These are phyloP conservation scores for Druceiella hillmani DNA, from an alignment of 2,888 invertebrate species.

Conservation along the genomic window DNA sequence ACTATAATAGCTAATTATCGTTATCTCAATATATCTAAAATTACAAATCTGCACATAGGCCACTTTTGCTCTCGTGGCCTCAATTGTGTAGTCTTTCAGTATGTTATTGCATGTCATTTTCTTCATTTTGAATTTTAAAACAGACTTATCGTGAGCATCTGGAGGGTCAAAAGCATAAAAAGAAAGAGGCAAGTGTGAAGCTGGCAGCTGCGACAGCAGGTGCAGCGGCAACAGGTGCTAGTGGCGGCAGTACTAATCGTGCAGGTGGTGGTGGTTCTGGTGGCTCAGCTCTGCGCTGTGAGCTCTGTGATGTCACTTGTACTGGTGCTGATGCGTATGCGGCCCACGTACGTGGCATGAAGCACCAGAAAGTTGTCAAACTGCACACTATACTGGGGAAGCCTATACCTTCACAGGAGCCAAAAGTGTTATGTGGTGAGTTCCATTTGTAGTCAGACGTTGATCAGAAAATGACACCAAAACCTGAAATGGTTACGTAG, in stretches of 20 bases:
- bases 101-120: too few relatives aligned
- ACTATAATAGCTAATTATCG: too few relatives aligned
- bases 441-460: too few relatives aligned
- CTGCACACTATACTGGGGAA: slow-evolving; percentile 96
- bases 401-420: slow-evolving; percentile 93
- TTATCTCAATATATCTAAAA: too few relatives aligned
- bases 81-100: too few relatives aligned
- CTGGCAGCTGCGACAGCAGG: slow-evolving; percentile 62
- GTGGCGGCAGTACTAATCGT: slow-evolving; percentile 54
- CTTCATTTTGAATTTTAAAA: too few relatives aligned
- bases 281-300: slow-evolving; percentile 72
- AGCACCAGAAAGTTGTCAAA: slow-evolving; percentile 97
- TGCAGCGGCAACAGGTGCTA: slow-evolving; percentile 52
- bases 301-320: slow-evolving; percentile 97
- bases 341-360: slow-evolving; percentile 95
- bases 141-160: slow-evolving; percentile 92
- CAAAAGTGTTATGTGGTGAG: slow-evolving; percentile 78
- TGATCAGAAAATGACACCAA: too few relatives aligned
- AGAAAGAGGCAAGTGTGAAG: slow-evolving; percentile 87
- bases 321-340: slow-evolving; percentile 98
- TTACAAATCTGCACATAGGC: too few relatives aligned
- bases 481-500: too few relatives aligned
- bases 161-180: slow-evolving; percentile 98
- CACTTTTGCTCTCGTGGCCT: too few relatives aligned
- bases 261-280: slow-evolving; percentile 31